Base-by-base conservation (phyloP, 2,888 invertebrate genomes). In the Silvanus unidentatus region DNA sequence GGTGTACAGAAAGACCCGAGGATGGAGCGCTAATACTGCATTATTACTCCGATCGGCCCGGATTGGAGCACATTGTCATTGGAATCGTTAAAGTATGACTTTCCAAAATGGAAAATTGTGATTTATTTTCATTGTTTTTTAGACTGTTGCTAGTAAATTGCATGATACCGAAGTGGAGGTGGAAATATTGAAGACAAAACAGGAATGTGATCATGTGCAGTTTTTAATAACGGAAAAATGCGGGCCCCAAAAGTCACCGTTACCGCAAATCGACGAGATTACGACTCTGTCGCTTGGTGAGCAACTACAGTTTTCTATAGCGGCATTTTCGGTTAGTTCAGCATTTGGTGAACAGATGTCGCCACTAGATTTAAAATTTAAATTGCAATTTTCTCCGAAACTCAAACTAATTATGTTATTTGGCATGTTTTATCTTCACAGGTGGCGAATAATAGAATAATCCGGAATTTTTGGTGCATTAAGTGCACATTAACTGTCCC, bases 21-120 rank as follows among this genome's bases (percentile, higher is more conserved):
- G 92, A 94, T 70, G 94, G 94, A 0, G 89, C 88, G 1, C 75
- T 95, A 27, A 79, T 95, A 30, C 79, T 98, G 13, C 97, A 98
- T 70, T 97, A 97, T 73, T 97, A 97, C 72, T 95, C 96, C 0
- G 94, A 95, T 59, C 81, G 96, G 52, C 90, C 92, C 2, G 93
- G 94, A 2, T 75, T 97, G 57, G 94, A 97, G 68, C 88, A 93
- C 63, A 96, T 97, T 65, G 96, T 97, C 49, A 96, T 94, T 65
- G 97, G 97, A 16, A 95, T 96, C 57, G 95, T 98, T 2, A 93
- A 94, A 84, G 41, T 40, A 32, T 15, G 22, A 59, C 15, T 32
- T 37, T 37, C n/a, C n/a, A n/a, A n/a, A n/a, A 15, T 37, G 5
- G 37, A 37, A 37, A 6, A 9, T 12, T 11, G 8, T 39, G 28